Conservation (phyloP, 2,797 vertebrate species). For the Chrysocyon brachyurus region DNA sequence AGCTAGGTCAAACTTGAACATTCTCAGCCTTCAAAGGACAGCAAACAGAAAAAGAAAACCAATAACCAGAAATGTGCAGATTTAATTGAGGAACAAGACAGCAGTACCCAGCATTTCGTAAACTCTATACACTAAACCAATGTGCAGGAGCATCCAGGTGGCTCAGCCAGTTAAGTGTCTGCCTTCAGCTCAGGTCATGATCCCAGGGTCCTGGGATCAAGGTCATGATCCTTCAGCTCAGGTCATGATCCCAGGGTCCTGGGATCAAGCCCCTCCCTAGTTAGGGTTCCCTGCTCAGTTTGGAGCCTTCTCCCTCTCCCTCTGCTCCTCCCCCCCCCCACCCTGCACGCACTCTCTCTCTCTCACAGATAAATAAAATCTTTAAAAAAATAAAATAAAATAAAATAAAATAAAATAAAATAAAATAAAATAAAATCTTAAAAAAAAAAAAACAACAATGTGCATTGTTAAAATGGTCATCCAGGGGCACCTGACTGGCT, state of each 20-base stretch:
- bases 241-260: neutral
- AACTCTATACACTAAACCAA: slow-evolving; percentile 82
- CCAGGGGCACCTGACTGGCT: neutral
- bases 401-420: neutral
- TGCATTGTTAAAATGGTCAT: neutral
- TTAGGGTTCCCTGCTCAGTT: neutral
- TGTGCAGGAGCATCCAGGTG: slow-evolving; percentile 20
- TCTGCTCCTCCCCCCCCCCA: too few species aligned
- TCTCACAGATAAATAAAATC: neutral
- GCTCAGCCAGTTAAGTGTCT: neutral
- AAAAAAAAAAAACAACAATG: slow-evolving; percentile 33
- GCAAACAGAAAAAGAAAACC: slow-evolving; percentile 39
- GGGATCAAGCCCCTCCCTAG: neutral
- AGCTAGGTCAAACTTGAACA: slow-evolving; percentile 20
- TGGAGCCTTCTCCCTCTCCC: neutral
- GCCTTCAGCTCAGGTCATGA: neutral
- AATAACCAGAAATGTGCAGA: slow-evolving; percentile 69
- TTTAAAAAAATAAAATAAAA: neutral
- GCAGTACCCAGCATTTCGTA: slow-evolving; percentile 68
- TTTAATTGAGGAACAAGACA: slow-evolving; percentile 84
- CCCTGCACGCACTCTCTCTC: too few species aligned
- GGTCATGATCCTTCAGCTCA: neutral
- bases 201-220: neutral
- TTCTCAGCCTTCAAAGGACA: neutral
- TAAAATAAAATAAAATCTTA: neutral